Evolutionary conservation across 2,113 vertebrate species (phyloP).

Genomic region (Sinocyclocheilus maitianheensis): DNA sequence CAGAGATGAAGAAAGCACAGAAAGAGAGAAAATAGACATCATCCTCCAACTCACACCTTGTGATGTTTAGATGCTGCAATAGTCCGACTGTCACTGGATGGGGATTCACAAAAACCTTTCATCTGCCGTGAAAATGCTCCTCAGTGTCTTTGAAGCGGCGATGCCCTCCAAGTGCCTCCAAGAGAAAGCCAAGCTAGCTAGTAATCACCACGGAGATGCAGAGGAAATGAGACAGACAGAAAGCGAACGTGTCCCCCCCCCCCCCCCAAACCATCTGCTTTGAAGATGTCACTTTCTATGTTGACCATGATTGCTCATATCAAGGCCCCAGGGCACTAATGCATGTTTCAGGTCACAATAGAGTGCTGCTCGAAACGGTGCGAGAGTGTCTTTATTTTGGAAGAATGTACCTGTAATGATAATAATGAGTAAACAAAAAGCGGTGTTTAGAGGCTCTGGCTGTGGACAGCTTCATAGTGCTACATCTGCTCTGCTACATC

Average conservation of each 20-base stretch:
- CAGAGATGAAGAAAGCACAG: slow-evolving; percentile 27
- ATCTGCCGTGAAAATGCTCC: slow-evolving; percentile 68
- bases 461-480: slow-evolving; percentile 13
- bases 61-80: slow-evolving; percentile 64
- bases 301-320: slow-evolving; percentile 50
- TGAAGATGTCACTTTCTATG: slow-evolving; percentile 55
- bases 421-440: slow-evolving; percentile 58
- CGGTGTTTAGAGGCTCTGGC: slow-evolving; percentile 22
- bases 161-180: slow-evolving; percentile 52
- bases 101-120: slow-evolving; percentile 73
- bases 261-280: slow-evolving; percentile 52
- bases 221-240: slow-evolving; percentile 51
- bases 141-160: slow-evolving; percentile 73
- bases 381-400: slow-evolving; percentile 51
- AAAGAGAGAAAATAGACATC: slow-evolving; percentile 47
- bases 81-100: slow-evolving; percentile 60
- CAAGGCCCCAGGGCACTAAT: slow-evolving; percentile 58
- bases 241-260: slow-evolving; percentile 58
- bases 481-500: slow-evolving; percentile 3
- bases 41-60: slow-evolving; percentile 53
- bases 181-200: slow-evolving; percentile 63
- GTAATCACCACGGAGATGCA: slow-evolving; percentile 43
- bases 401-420: slow-evolving; percentile 53
- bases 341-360: slow-evolving; percentile 56
- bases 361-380: slow-evolving; percentile 27